Evolutionary conservation across 2,888 invertebrate species (phyloP), one percentile per base, ranked within the genome.

Genomic region (Tortrix viridana): DNA sequence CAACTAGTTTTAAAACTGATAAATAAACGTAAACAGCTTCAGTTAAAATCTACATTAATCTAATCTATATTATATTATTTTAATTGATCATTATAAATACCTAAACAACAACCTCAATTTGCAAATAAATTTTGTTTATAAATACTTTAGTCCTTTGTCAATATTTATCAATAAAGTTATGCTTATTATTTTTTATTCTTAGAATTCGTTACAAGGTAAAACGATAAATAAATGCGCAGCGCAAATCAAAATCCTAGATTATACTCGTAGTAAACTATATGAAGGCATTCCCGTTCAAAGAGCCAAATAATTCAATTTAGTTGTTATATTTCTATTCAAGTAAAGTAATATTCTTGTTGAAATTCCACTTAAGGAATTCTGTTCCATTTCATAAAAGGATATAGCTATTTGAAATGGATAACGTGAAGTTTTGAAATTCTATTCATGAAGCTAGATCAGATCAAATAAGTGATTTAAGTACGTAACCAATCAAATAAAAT

Each of bases 271-370:
- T 5, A 43, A 54, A 16, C 20, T 14, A 3, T 37, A 26, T 38
- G 12, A 20, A 47, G 37, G 54, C 38, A 55, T 9, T 49, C 22
- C 48, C 18, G 16, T 43, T 48, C 43, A 49, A 44, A 23, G 54
- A 18, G 54, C 5, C 18, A 49, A 26, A 20, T 61, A 49, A 61
- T 61, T 55, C 41, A 55, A 61, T 61, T 61, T 44, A 44, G 22
- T 43, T n/a, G 32, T 22, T 37, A 49, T 20, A 49, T 55, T 55
- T 55, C 26, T 44, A 43, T 32, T 19, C 14, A 14, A 12, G 23
- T 16, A 38, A 37, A 32, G 18, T 50, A 58, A 48, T 22, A 49
- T 43, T 58, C 32, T 43, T 43, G 20, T 43, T 50, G 19, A 18
- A 49, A 43, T 58, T 50, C 41, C 3, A 49, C 7, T 23, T 18